Evolutionary conservation across 1,140 invertebrate genomes (phyloP), one percentile per base, ranked within the genome.

Genomic region (Psix sp.): DNA sequence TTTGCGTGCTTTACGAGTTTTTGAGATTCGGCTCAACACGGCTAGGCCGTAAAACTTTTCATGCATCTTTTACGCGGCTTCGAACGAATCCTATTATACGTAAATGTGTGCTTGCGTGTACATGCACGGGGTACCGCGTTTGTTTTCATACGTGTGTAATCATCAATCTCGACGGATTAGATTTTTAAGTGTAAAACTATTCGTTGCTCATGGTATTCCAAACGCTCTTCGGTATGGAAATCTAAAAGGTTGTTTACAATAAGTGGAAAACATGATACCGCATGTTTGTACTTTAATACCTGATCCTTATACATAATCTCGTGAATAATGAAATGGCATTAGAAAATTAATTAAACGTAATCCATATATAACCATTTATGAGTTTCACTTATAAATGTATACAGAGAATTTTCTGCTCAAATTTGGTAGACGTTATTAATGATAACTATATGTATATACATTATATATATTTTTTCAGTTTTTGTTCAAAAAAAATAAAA

Each of bases 1-100:
- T 87, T 86, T 86, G 79, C 67, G 38, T 13, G 77, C 77, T 86
- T 87, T 87, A 87, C 84, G 85, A 85, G 78, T 82, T 85, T 84
- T 82, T 80, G 80, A 86, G 82, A 85, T 84, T 74, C 78, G 77
- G 71, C 59, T 38, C 43, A 51, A 51, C 56, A 56, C 46, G 45
- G 62, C 38, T 38, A 14, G 56, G 68, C 71, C 77, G 76, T 77
- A 77, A 80, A 77, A 77, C 74, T 74, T 70, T 76, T 76, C 66
- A 76, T 76, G 66, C 66, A 76, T 71, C 73, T 76, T 76, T 76
- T 71, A 76, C 73, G 62, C 54, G 56, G 54, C 54, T 66, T 39
- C 60, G 49, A 36, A 52, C 66, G 60, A 43, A 71, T 76, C 65
- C 72, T 75, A 70, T 75, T 75, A 75, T n/a, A 59, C 38, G 52